Evolutionary conservation across 2,797 vertebrate species (phyloP).

Genomic region (Kryptolebias ocellatus): DNA sequence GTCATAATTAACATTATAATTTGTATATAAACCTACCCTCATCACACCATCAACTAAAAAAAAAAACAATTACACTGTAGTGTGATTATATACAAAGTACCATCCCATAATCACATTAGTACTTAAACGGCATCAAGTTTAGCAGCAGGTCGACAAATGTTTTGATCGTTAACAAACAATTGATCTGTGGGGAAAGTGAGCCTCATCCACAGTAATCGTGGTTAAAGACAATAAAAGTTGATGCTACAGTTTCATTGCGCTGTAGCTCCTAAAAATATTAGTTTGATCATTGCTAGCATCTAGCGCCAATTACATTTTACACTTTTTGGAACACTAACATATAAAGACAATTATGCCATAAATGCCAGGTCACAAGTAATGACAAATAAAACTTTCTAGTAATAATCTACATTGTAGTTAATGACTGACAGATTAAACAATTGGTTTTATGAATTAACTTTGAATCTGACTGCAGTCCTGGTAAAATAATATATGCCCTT

Average conservation of each 20-base stretch:
- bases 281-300: slow-evolving; percentile 42
- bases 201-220: slow-evolving; percentile 59
- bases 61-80: not conserved
- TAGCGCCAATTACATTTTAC: slow-evolving; percentile 14
- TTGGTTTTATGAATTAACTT: not conserved
- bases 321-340: slow-evolving; percentile 10
- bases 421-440: slow-evolving; percentile 5
- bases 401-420: slow-evolving; percentile 13
- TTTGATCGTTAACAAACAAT: slow-evolving; percentile 18
- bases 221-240: slow-evolving; percentile 51
- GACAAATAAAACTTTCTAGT: slow-evolving; percentile 24
- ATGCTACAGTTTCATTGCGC: slow-evolving; percentile 48
- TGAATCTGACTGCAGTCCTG: not conserved
- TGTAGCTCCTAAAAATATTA: slow-evolving; percentile 55
- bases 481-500: not conserved
- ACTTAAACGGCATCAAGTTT: not conserved
- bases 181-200: slow-evolving; percentile 42
- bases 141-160: slow-evolving; percentile 27
- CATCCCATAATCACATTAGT: slow-evolving; percentile 9
- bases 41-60: not conserved
- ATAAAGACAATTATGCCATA: slow-evolving; percentile 1
- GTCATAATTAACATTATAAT: not conserved
- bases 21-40: not conserved
- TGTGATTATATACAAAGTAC: not conserved
- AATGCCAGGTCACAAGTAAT: slow-evolving; percentile 10